Percentiles rank a stretch among this genome's conserved stretches.
Evolutionary conservation across 2,888 invertebrate genomes (phyloP).

Genomic region (Cerceris ruficornis): DNA sequence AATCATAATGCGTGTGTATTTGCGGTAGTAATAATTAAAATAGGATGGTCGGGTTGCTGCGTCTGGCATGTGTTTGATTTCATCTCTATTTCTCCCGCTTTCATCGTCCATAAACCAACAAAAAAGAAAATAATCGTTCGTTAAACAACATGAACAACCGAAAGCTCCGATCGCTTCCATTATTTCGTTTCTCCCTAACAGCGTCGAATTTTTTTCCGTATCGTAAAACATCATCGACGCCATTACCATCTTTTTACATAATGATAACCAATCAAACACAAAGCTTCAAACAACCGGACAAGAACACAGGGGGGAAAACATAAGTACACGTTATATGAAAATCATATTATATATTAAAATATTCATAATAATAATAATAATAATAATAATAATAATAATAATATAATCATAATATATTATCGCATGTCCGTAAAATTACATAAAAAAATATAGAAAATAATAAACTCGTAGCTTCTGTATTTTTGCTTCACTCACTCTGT

Average conservation of each 20-base stretch:
- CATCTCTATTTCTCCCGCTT: constrained; percentile 4
- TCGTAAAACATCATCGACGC: too few species aligned
- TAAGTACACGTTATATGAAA: constrained; percentile 79
- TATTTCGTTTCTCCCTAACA: background rate
- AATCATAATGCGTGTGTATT: constrained; percentile 38
- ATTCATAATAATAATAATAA: constrained; percentile 78
- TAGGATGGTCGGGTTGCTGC: constrained; percentile 58
- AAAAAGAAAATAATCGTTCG: constrained; percentile 6
- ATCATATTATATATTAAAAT: constrained; percentile 81
- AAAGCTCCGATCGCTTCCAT: background rate
- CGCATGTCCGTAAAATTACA: constrained; percentile 81
- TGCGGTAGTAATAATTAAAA: constrained; percentile 45
- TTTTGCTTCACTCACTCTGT: constrained; percentile 44
- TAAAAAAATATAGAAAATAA: constrained; percentile 82
- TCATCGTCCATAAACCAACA: constrained; percentile 12
- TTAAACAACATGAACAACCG: background rate
- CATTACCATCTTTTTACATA: background rate
- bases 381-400: constrained; percentile 78
- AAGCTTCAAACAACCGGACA: constrained; percentile 65
- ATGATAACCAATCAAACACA: constrained; percentile 63
- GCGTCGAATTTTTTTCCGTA: background rate
- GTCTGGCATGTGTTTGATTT: constrained; percentile 59
- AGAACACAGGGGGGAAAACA: constrained; percentile 75
- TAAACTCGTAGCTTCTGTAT: constrained; percentile 76
- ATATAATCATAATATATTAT: constrained; percentile 73